phyloP scores from a whole-genome alignment of 1,140 invertebrate species.

The Helicoverpa armigera region DNA sequence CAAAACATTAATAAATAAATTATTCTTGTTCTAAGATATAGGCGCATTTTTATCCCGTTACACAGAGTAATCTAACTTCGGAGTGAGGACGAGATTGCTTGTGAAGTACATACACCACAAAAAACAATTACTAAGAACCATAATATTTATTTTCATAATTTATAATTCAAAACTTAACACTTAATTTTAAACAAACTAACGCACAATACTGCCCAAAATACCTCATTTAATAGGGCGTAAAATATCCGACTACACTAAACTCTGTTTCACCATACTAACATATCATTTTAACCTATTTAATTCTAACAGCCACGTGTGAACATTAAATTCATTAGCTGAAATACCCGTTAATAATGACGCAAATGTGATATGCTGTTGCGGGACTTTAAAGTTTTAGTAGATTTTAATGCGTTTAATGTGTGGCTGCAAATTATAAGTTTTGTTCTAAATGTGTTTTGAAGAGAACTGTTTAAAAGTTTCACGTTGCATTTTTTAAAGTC shows the following conservation, averaged over 20 bases:
- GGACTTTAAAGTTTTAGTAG: conserved; percentile 2
- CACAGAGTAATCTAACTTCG: too few relatives aligned
- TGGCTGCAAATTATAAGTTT: conserved; percentile 33
- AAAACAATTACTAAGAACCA: too few relatives aligned
- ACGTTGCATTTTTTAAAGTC: neutral
- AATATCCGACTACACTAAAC: conserved; percentile 10
- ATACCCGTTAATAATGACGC: conserved; percentile 19
- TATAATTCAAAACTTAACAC: too few relatives aligned
- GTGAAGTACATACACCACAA: too few relatives aligned
- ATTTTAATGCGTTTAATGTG: conserved; percentile 35
- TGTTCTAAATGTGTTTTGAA: neutral
- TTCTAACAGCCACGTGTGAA: conserved; percentile 18
- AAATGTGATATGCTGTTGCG: neutral
- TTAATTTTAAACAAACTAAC: neutral
- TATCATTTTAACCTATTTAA: conserved; percentile 40
- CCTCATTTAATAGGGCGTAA: conserved; percentile 11
- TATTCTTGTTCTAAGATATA: too few relatives aligned
- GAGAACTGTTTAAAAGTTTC: neutral
- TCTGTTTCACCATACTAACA: neutral
- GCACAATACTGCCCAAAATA: neutral
- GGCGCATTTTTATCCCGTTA: too few relatives aligned
- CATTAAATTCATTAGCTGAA: conserved; percentile 31
- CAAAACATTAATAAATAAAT: too few relatives aligned
- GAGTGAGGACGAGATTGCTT: too few relatives aligned
- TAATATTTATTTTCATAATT: too few relatives aligned